Evolutionary conservation across 2,113 vertebrate species (phyloP), one percentile per base, ranked within the genome.

Genomic region (Lutjanus erythropterus): DNA sequence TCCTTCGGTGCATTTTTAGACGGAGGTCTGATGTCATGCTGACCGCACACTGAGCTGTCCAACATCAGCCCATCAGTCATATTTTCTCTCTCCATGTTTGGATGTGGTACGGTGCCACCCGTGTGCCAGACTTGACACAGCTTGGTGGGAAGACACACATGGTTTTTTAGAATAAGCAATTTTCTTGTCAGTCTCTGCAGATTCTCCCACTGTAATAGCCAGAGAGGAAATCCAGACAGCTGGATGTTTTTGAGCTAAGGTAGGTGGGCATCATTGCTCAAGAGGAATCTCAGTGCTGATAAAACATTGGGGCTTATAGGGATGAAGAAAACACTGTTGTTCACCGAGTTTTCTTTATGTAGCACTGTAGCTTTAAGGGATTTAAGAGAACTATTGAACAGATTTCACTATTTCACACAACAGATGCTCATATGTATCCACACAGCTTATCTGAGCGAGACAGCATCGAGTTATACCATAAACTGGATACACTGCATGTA

Each of bases 71-170:
- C 64, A 33, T 81, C 80, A 35, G 33, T 81, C 25, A 75, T 77
- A 52, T 59, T 66, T 78, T 66, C 46, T 65, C 46, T 55, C 27
- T 79, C 73, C 59, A 1, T 52, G 58, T 80, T 69, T 81, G 66
- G 61, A 86, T 31, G 33, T 50, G 7, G 33, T 50, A 19, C 29
- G 0, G 31, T 68, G 70, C 42, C 37, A 35, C 75, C 75, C 1
- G 1, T 75, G 66, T 71, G n/a, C 80, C 69, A 49, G 56, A 41
- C 55, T 41, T 69, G 64, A 73, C 67, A 44, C 9, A 12, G 44
- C 44, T 25, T 53, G 64, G 74, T 78, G 68, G 71, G 77, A 74
- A 58, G 50, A 78, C 53, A 88, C 88, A 88, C 27, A 14, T 1
- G 18, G 11, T 49, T 67, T 65, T 89, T 82, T 41, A 61, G 52